Evolutionary conservation across 2,797 vertebrate species (phyloP), one percentile per base, ranked within the genome.

Genomic region (Steatocranus sp.): DNA sequence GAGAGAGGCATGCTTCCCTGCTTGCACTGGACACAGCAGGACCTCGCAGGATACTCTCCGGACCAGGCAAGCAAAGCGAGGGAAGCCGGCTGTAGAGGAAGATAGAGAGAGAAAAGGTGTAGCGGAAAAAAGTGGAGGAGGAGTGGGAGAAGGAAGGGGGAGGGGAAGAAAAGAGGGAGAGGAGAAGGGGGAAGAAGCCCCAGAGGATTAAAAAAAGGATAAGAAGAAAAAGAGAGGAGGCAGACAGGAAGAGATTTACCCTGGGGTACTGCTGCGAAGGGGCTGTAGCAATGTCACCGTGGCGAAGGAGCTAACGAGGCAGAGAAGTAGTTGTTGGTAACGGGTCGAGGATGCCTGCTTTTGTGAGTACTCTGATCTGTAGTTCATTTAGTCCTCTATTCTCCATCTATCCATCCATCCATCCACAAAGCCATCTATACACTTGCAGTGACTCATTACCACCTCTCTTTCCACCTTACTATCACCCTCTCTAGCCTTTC

Each of bases 341-440:
- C 88, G 17, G 82, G 84, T 84, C 76, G 75, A 93, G 92, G 88
- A 95, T 94, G 95, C 85, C 91, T 87, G 85, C 79, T 81, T 83
- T 73, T 88, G 95, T 95, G 92, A 95, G 95, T 95, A 93, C 75
- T 76, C 53, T 76, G 41, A 46, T 73, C 43, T 85, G 76, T 88
- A 76, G 66, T 91, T 89, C 56, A 81, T 80, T 79, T 84, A 75
- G 30, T 88, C 48, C 76, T 85, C 41, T 7, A 27, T 7, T 61
- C 63, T 83, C 86, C 66, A 63, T 83, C 78, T 36, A 27, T 79
- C 78, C 12, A n/a, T 75, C 9, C 41, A 30, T 78, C 48, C 58
- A 54, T 80, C 63, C 49, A 49, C 80, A 76, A 48, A 32, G 80
- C 30, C 66, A 75, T 83, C 78, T 32, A 11, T 75, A 48, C 27